These are phyloP conservation scores for Orthosia gracilis DNA, from an alignment of 2,888 invertebrate genomes.

Conservation along the genomic window DNA sequence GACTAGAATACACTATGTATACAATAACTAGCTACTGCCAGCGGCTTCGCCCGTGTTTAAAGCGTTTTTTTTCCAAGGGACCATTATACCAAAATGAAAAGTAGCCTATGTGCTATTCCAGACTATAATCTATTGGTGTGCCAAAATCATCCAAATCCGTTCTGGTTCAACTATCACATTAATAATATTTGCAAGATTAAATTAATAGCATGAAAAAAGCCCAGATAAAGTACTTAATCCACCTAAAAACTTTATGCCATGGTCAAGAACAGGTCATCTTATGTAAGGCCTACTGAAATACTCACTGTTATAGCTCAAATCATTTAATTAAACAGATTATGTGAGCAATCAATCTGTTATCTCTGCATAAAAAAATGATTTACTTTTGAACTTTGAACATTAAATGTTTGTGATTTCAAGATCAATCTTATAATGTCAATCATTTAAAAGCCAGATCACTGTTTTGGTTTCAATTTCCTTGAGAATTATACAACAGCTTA, in stretches of 20 bases:
- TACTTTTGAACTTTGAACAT: conserved; percentile 18
- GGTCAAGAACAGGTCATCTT: background rate
- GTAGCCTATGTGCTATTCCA: too few species aligned
- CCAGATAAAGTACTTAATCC: background rate
- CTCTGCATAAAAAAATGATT: conserved; percentile 13
- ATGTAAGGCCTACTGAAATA: conserved; percentile 3
- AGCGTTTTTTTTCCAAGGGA: too few species aligned
- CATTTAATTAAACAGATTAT: conserved; percentile 9
- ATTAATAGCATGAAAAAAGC: background rate
- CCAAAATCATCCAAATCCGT: too few species aligned
- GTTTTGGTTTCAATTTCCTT: background rate
- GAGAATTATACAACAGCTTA: background rate
- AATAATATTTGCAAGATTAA: background rate
- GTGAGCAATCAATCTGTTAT: conserved; percentile 2
- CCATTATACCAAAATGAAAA: too few species aligned
- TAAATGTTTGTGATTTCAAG: conserved; percentile 12
- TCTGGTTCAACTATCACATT: too few species aligned
- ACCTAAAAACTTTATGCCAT: background rate
- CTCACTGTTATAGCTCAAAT: conserved; percentile 1
- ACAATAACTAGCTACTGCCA: background rate
- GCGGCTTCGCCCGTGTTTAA: too few species aligned
- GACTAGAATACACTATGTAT: background rate
- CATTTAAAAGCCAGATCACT: background rate
- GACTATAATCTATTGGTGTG: too few species aligned
- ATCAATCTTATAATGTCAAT: background rate